A percentile compares a stretch with the other conserved stretches of the same genome.
Evolutionary conservation across 2,113 vertebrate genomes (phyloP).

Genomic region (Loxodonta africana): DNA sequence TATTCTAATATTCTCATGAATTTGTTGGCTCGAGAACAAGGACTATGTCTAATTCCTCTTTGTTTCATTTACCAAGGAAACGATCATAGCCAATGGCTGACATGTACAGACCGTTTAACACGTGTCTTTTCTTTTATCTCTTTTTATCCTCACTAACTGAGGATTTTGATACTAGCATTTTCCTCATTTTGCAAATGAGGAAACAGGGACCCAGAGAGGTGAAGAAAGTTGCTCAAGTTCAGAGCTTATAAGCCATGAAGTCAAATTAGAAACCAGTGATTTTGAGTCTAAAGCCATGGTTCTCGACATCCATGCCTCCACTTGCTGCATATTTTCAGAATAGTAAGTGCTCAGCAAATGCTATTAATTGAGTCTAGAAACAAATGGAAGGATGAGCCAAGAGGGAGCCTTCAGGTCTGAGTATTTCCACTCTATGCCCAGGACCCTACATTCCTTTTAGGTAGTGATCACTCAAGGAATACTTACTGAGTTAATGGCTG

Average conservation of each 20-base stretch:
- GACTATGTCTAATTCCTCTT: neutral
- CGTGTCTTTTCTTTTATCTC: conserved; percentile 10
- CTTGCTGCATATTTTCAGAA: neutral
- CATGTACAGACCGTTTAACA: neutral
- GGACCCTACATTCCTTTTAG: neutral
- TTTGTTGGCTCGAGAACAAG: neutral
- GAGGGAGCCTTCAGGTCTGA: neutral
- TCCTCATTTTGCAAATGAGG: conserved; percentile 17
- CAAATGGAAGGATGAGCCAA: neutral
- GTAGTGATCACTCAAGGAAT: neutral
- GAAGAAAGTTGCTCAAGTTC: neutral
- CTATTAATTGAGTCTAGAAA: neutral
- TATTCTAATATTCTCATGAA: neutral
- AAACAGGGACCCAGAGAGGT: neutral
- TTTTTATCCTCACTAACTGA: conserved; percentile 32
- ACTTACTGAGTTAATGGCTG: neutral
- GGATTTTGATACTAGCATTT: neutral
- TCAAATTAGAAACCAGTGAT: conserved; percentile 10
- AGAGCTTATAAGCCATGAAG: neutral
- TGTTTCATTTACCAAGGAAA: conserved; percentile 32
- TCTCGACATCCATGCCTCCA: neutral
- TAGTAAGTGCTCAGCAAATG: neutral
- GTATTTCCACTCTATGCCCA: neutral
- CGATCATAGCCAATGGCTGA: neutral
- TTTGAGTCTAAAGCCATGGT: neutral